Percentiles rank a stretch among this genome's conserved stretches.
These are phyloP conservation scores for Limonius californicus DNA, from an alignment of 1,140 invertebrate genomes.

Conservation along the genomic window DNA sequence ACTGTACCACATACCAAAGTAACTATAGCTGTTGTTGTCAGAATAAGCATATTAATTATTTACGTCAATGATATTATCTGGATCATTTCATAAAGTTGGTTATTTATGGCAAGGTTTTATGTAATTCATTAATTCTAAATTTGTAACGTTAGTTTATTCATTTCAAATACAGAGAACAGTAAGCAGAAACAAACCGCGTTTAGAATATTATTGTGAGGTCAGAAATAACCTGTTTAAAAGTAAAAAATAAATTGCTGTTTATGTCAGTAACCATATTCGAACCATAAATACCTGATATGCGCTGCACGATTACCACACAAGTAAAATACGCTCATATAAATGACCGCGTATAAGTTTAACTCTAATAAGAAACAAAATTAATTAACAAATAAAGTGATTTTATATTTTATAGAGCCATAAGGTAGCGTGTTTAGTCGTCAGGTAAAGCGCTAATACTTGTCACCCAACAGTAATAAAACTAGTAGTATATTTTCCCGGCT, in stretches of 20 bases:
- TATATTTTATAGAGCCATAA: conserved; percentile 38
- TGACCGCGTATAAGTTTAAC: neutral
- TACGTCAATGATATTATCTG: too few species aligned
- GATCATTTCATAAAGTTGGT: too few species aligned
- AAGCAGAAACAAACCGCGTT: too few species aligned
- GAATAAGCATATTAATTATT: too few species aligned
- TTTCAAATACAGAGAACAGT: too few species aligned
- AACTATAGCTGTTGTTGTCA: too few species aligned
- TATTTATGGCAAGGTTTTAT: too few species aligned
- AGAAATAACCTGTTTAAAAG: neutral
- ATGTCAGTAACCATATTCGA: neutral
- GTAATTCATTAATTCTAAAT: neutral
- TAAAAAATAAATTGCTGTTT: neutral
- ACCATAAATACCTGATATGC: neutral
- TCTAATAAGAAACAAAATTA: conserved; percentile 41
- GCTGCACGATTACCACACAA: neutral
- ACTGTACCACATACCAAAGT: too few species aligned
- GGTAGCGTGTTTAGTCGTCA: conserved; percentile 35
- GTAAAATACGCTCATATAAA: conserved; percentile 4
- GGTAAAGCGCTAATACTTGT: conserved; percentile 43
- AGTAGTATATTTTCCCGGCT: conserved; percentile 38
- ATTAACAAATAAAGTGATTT: conserved; percentile 45
- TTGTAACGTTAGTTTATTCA: too few species aligned
- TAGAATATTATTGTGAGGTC: too few species aligned
- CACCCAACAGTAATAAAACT: conserved; percentile 40